These are phyloP conservation scores for Trinorchestia longiramus DNA, from an alignment of 1,140 invertebrate species.

Conservation along the genomic window DNA sequence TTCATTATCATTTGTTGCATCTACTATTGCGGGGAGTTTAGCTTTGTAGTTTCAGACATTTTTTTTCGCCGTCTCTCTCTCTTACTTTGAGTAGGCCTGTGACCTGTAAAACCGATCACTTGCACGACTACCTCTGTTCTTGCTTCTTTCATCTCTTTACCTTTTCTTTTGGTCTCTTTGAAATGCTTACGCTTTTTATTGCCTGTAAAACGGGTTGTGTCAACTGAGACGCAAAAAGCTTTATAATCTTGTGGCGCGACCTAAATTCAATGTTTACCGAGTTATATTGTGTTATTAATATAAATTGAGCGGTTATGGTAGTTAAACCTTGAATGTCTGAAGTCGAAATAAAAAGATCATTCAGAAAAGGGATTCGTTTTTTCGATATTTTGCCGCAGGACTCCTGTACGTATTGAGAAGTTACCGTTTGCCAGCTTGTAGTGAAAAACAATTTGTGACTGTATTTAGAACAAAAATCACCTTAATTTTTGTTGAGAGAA, in stretches of 20 bases:
- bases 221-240: neutral
- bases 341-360: too few species aligned
- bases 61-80: neutral
- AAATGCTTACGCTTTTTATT: neutral
- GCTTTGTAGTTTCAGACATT: too few species aligned
- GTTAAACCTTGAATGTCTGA: too few species aligned
- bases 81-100: neutral
- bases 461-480: neutral
- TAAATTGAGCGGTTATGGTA: neutral
- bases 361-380: too few species aligned
- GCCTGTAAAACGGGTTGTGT: neutral
- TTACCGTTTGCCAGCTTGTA: too few species aligned
- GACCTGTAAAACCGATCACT: too few species aligned
- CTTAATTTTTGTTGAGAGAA: neutral
- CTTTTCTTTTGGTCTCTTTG: neutral
- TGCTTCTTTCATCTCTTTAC: neutral
- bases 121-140: neutral
- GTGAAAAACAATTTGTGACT: too few species aligned
- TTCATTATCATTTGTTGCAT: too few species aligned
- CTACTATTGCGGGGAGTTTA: too few species aligned
- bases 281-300: neutral
- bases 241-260: neutral
- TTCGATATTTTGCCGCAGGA: too few species aligned
- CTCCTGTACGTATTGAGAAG: too few species aligned
- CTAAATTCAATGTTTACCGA: too few species aligned